Conservation (phyloP, 2,113 vertebrate species). For the Tretioscincus oriximinensis region DNA sequence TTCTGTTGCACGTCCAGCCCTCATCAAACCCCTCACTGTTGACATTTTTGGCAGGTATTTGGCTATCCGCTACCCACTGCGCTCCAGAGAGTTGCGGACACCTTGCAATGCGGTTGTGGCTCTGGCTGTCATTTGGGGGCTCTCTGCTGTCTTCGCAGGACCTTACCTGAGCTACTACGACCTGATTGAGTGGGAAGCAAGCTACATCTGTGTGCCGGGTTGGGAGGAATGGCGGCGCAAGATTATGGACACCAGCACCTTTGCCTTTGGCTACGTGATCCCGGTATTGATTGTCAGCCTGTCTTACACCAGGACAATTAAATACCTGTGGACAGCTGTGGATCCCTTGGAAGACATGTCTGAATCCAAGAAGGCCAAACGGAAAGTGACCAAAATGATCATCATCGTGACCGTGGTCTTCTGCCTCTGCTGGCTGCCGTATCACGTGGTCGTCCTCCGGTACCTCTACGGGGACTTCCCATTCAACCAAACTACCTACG, state of each 20-base stretch:
- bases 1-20: background rate
- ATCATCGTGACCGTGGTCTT: constrained; percentile 88
- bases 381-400: constrained; percentile 90
- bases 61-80: constrained; percentile 84
- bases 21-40: background rate
- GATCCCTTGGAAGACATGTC: constrained; percentile 84
- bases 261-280: constrained; percentile 82
- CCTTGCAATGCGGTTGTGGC: constrained; percentile 79
- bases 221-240: constrained; percentile 84
- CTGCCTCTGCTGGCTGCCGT: constrained; percentile 88
- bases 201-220: constrained; percentile 84
- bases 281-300: constrained; percentile 84
- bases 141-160: constrained; percentile 82
- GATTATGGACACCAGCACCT: constrained; percentile 85
- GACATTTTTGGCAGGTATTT: constrained; percentile 73
- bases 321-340: constrained; percentile 88
- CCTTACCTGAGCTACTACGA: constrained; percentile 88
- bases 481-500: constrained; percentile 85
- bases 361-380: constrained; percentile 84
- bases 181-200: constrained; percentile 80
- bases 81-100: constrained; percentile 82
- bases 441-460: constrained; percentile 83
- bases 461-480: constrained; percentile 88
- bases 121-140: constrained; percentile 86
- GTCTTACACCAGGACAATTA: constrained; percentile 86